Base-by-base conservation (phyloP, 2,888 invertebrate genomes). In the Muschampia plurimacula region DNA sequence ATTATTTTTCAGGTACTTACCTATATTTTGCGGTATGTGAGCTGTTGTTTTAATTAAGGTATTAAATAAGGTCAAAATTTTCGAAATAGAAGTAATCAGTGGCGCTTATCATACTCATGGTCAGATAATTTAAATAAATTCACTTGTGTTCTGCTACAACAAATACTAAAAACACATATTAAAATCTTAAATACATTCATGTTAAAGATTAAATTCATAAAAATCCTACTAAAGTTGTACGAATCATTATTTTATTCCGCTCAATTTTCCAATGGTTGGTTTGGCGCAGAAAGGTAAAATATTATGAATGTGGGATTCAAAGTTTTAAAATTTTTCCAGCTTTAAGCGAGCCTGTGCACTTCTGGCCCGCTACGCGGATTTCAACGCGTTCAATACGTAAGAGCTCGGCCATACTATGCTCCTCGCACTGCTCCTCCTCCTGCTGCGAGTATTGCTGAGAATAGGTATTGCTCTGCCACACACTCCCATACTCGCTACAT, bases 261-360 rank as follows among this genome's bases (percentile, higher is more conserved):
- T 67, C 72, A 72, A 67, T 67, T 67, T 67, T 62, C 55, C 67
- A 62, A 41, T 8, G 32, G 28, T 65, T 22, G 55, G 39, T 28
- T 46, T n/a, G 13, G 22, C 39, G 36, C 60, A 15, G 65, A 66
- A 55, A 55, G 55, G 64, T 57, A 70, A 65, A 70, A 59, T 71
- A 49, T 71, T 71, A 71, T 67, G 71, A 72, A 67, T 72, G 55
- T 55, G 55, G 55, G 55, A 55, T 55, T 67, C 72, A 67, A 72
- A 72, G 72, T 72, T 62, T 67, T 62, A 55, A 36, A 67, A 72
- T 62, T 67, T 67, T 67, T 72, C 72, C 52, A 49, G 67, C 72
- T 72, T 55, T 41, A 60, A 71, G 49, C 55, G 55, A 55, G 55
- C 55, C 55, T 63, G 70, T 71, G 60, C 71, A 71, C 65, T 71